Percentiles rank a stretch among this genome's conserved stretches.
Evolutionary conservation across 2,797 vertebrate species (phyloP).

Genomic region (Oceanodroma leucorhoa): DNA sequence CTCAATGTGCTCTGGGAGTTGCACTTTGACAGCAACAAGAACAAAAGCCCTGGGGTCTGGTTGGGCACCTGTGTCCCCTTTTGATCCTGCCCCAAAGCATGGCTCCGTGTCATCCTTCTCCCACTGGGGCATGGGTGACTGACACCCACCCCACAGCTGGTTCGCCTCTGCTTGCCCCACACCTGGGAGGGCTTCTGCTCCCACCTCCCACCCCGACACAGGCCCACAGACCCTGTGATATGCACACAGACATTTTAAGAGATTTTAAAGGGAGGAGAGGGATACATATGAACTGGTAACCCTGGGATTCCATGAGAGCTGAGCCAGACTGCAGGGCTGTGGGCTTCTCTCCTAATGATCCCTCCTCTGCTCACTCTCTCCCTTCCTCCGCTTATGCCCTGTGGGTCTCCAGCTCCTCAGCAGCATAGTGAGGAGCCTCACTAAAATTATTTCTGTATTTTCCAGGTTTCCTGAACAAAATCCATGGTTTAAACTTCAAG

Average conservation of each 20-base stretch:
- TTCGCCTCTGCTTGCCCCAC: neutral
- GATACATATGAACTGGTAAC: neutral
- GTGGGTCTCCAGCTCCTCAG: neutral
- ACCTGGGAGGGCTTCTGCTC: neutral
- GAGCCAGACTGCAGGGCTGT: neutral
- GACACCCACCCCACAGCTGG: accelerated
- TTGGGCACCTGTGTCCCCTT: neutral
- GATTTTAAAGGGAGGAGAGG: neutral
- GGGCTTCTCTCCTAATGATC: neutral
- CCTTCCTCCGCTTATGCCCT: neutral
- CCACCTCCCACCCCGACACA: neutral
- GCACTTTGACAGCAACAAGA: neutral
- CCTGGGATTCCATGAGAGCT: neutral
- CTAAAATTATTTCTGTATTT: neutral
- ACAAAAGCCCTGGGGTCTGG: neutral
- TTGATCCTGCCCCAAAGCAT: neutral
- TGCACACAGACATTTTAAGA: neutral
- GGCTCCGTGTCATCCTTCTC: neutral
- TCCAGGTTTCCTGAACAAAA: neutral
- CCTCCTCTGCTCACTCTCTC: neutral
- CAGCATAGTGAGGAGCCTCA: neutral
- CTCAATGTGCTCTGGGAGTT: neutral
- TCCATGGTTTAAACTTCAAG: neutral
- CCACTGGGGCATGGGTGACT: accelerated
- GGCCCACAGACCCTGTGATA: neutral